Base-by-base conservation (phyloP, 2,113 vertebrate species). In the Gymnorhina tibicen region DNA sequence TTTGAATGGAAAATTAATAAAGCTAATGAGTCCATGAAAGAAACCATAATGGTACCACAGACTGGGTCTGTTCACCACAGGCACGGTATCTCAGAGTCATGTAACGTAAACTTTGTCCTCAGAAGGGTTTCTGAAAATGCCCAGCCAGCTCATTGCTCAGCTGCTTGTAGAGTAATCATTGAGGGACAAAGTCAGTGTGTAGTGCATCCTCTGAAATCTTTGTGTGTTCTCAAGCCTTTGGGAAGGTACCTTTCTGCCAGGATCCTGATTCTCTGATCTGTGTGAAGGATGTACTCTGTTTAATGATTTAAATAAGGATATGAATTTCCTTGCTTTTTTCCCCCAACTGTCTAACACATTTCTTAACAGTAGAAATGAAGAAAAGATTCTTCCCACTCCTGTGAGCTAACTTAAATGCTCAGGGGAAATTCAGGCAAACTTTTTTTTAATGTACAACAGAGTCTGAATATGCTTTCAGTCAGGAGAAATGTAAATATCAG, bases 401-500 rank as follows among this genome's bases (percentile, higher is more conserved):
- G 30, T 70, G 50, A 84, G 46, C 91, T 86, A 62, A 83, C 37
- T 77, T 53, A 66, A 95, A 91, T 47, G 16, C 53, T 66, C 55
- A 47, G 18, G 59, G 24, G n/a, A 91, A 85, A 89, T 74, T 77
- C 68, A 91, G 68, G 64, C 30, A 93, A 83, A 15, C 24, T 58
- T 63, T 44, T 78, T 78, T 70, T 27, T 5, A 58, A 67, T 13
- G 42, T 19, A 68, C 63, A 85, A 37, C 74, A 53, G 63, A 58
- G 32, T 84, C 86, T 93, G 73, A 86, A 92, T 73, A 70, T 72
- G 33, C 76, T 72, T 95, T 86, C 86, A 78, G 72, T 68, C 56
- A 74, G 75, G 83, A 86, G 83, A 97, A 97, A 95, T 88, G 88
- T 93, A 95, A 95, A 95, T 96, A 97, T 77, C 75, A 91, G 91